Conservation (phyloP, 2,888 invertebrate genomes). For the Leucophenga montana region DNA sequence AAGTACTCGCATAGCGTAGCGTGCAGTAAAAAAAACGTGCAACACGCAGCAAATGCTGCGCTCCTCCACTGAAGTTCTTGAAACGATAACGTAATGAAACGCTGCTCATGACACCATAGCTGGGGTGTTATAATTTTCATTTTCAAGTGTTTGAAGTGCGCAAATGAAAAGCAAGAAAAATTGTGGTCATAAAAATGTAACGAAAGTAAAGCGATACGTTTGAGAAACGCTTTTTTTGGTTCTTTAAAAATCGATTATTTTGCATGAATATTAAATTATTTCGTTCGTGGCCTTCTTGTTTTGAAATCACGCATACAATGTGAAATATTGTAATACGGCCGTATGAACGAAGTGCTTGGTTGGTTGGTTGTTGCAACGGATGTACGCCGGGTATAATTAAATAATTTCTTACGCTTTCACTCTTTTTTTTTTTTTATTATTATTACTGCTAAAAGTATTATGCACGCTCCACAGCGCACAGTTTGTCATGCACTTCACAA, state of each 20-base stretch:
- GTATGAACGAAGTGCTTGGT: neutral
- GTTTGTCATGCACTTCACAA: slow-evolving; percentile 23
- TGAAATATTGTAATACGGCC: slow-evolving; percentile 47
- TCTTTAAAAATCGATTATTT: slow-evolving; percentile 17
- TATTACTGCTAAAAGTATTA: neutral
- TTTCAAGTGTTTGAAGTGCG: slow-evolving; percentile 18
- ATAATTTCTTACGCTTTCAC: neutral
- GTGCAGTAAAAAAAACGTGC: slow-evolving; percentile 64
- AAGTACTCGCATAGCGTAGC: no score
- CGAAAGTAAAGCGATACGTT: neutral
- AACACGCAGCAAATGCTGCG: slow-evolving; percentile 57
- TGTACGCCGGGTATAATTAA: neutral
- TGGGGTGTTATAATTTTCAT: slow-evolving; percentile 17
- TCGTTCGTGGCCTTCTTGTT: neutral
- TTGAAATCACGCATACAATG: slow-evolving; percentile 61
- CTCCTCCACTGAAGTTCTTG: neutral
- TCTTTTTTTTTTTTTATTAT: neutral
- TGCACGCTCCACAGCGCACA: neutral
- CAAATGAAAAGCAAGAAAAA: slow-evolving; percentile 19
- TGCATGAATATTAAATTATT: neutral
- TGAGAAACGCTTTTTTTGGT: neutral
- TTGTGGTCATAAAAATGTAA: neutral
- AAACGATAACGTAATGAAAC: slow-evolving; percentile 66
- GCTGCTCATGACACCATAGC: neutral
- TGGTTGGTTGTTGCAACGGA: neutral